phyloP scores from a whole-genome alignment of 2,113 vertebrate species.

The Sinocyclocheilus rhinocerous region DNA sequence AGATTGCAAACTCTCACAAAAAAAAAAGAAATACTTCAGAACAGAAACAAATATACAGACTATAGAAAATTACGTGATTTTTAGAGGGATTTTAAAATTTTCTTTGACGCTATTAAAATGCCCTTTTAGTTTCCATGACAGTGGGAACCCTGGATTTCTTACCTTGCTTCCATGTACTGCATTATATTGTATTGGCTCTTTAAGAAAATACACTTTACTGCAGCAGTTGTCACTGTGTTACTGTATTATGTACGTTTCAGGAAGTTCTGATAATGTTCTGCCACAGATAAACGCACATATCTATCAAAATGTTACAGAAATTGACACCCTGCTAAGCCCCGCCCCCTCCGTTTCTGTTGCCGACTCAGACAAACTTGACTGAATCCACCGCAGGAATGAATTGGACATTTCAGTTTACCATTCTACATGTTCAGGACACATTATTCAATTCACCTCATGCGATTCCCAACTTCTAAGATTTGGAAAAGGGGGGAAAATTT shows the following conservation, averaged over 20 bases:
- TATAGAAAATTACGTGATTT: not conserved
- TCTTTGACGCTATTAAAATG: not conserved
- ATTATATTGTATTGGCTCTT: constrained; percentile 4
- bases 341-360: not conserved
- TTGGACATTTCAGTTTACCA: not conserved
- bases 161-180: constrained; percentile 15
- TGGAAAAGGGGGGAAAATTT: not conserved
- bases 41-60: constrained; percentile 17
- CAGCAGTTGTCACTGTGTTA: constrained; percentile 43
- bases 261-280: constrained; percentile 76
- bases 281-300: constrained; percentile 39
- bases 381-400: not conserved
- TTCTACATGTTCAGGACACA: not conserved
- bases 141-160: not conserved
- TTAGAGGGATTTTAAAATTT: not conserved
- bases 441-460: not conserved
- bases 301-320: not conserved
- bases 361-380: not conserved
- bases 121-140: not conserved
- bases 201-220: constrained; percentile 35
- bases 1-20: not conserved
- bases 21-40: constrained; percentile 23
- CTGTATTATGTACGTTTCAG: constrained; percentile 49
- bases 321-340: not conserved
- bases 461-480: not conserved